These are phyloP conservation scores for Gasterosteus nipponicus DNA, from an alignment of 2,113 vertebrate species.

Conservation along the genomic window DNA sequence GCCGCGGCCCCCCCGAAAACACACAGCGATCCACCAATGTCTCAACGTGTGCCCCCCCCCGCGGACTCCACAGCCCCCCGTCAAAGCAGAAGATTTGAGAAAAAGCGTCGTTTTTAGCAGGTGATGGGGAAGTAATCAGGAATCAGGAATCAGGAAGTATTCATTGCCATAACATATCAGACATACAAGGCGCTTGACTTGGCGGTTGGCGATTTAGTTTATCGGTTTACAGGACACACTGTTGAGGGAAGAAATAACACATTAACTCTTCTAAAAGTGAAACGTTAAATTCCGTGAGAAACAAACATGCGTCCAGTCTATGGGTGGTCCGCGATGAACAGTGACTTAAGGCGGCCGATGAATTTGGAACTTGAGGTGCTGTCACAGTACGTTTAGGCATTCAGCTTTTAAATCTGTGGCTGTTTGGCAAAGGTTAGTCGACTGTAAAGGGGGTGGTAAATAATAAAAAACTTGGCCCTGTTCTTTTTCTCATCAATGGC, in stretches of 20 bases:
- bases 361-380: background rate
- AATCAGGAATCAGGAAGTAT: too few species aligned
- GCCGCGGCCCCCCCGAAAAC: conserved; percentile 38
- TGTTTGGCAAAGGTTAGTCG: background rate
- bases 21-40: conserved; percentile 40
- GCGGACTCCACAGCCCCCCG: conserved; percentile 3
- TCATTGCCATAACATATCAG: too few species aligned
- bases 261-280: background rate
- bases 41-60: conserved; percentile 14
- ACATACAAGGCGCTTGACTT: too few species aligned
- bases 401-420: background rate
- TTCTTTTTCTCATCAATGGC: background rate
- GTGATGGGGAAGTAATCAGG: background rate
- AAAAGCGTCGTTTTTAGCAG: background rate
- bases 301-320: background rate
- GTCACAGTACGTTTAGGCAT: background rate
- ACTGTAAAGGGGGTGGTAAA: background rate
- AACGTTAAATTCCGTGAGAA: background rate
- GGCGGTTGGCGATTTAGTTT: too few species aligned
- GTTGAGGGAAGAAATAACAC: background rate
- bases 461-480: background rate
- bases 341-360: background rate
- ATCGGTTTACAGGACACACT: background rate
- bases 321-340: background rate
- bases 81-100: background rate